Evolutionary conservation across 2,113 vertebrate genomes (phyloP), one percentile per base, ranked within the genome.

Genomic region (Alectura lathami): DNA sequence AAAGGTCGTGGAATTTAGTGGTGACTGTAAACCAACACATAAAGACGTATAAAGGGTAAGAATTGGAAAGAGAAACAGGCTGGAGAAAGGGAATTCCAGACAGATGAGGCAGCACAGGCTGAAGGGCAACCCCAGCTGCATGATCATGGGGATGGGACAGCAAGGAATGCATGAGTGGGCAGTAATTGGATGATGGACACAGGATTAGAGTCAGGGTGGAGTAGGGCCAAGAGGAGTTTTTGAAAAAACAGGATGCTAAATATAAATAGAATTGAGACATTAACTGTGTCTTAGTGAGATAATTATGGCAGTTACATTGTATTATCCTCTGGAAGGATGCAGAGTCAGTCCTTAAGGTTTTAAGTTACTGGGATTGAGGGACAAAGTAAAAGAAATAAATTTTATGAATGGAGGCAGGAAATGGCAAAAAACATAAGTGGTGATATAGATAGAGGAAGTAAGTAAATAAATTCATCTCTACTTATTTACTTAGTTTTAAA

Each of bases 151-250:
- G 88, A 78, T 59, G 48, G 88, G 62, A 86, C 2, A 0, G 60
- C 34, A 30, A 95, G 93, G 93, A 96, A 95, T 96, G 89, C 88
- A 75, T 91, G 95, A 96, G 89, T 94, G 95, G 64, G 91, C 93
- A 96, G 81, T 77, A 78, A 72, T 72, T 66, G 76, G 82, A 64
- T 89, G 96, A 95, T 64, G 68, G 91, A 83, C 79, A 48, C 47
- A 30, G 20, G 69, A 69, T 47, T 80, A 93, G 75, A 89, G 78
- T 80, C 76, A 70, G 23, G 38, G 51, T 88, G 84, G 91, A 94
- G 23, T 2, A 27, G 36, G 47, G 93, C 93, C 95, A 97, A 86
- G 75, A 87, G 36, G 51, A 74, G 82, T 36, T 63, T 89, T 83
- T 66, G 34, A n/a, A 96, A 94, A 96, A 69, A 0, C 51, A 42